Percentiles rank a stretch among this genome's conserved stretches.
phyloP scores from a whole-genome alignment of 2,113 vertebrate species.

The Notothenia rossii region DNA sequence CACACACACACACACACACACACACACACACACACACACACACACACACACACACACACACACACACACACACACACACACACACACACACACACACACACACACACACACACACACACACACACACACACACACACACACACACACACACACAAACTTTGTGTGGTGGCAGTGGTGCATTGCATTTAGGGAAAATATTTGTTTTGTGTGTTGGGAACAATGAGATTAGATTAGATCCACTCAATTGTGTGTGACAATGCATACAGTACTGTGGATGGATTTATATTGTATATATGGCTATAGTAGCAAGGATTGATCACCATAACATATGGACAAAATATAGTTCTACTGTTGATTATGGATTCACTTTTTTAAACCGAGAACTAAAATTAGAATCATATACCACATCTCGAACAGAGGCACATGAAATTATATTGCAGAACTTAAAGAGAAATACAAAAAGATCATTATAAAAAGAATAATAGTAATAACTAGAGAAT shows the following conservation, averaged over 20 bases:
- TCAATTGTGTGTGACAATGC: background rate
- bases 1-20: no score
- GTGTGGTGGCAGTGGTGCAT: background rate
- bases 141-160: background rate
- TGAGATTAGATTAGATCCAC: constrained; percentile 1
- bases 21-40: no score
- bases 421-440: background rate
- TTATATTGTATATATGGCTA: background rate
- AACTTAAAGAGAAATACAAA: background rate
- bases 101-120: no score
- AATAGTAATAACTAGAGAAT: background rate
- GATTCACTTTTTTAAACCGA: background rate
- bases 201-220: background rate
- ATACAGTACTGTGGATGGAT: background rate
- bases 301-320: background rate
- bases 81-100: background rate
- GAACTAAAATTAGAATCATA: background rate
- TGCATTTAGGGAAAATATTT: background rate
- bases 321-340: background rate
- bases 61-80: background rate
- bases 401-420: background rate
- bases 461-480: background rate
- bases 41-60: no score
- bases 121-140: no score
- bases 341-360: no score